Percentiles rank a stretch among this genome's conserved stretches.
Evolutionary conservation across 2,113 vertebrate species (phyloP).

Genomic region (Oreochromis aureus): DNA sequence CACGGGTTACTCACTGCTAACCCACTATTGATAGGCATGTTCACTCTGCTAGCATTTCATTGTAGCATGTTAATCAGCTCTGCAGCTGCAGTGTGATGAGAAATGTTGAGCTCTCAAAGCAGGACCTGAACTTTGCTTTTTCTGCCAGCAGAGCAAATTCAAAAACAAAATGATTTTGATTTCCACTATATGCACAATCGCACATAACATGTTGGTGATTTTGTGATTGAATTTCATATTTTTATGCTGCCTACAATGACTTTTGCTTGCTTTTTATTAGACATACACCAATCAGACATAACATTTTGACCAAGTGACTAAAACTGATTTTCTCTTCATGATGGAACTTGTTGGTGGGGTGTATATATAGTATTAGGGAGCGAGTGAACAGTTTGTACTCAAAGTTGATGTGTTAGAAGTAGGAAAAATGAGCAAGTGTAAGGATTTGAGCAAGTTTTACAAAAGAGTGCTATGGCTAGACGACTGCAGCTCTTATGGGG

Average conservation of each 20-base stretch:
- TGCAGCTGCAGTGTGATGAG: background rate
- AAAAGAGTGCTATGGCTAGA: background rate
- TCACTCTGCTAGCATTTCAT: background rate
- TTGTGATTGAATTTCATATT: background rate
- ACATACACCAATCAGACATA: rapidly evolving
- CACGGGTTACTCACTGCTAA: constrained; percentile 18
- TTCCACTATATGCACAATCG: background rate
- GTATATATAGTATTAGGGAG: background rate
- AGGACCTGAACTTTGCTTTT: background rate
- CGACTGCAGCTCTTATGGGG: background rate
- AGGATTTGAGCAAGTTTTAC: background rate
- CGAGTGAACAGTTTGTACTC: background rate
- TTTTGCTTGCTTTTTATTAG: background rate
- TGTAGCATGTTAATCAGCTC: background rate
- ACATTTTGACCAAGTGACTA: background rate
- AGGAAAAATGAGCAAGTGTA: background rate
- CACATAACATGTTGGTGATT: background rate
- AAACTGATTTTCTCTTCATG: background rate
- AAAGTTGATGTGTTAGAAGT: rapidly evolving
- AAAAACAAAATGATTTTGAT: background rate
- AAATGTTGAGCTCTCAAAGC: background rate
- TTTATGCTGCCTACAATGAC: background rate
- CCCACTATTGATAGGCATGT: background rate
- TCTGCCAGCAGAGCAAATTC: background rate
- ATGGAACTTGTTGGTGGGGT: background rate